phyloP scores from a whole-genome alignment of 2,888 invertebrate genomes.

The Ichneumoninae sp. region DNA sequence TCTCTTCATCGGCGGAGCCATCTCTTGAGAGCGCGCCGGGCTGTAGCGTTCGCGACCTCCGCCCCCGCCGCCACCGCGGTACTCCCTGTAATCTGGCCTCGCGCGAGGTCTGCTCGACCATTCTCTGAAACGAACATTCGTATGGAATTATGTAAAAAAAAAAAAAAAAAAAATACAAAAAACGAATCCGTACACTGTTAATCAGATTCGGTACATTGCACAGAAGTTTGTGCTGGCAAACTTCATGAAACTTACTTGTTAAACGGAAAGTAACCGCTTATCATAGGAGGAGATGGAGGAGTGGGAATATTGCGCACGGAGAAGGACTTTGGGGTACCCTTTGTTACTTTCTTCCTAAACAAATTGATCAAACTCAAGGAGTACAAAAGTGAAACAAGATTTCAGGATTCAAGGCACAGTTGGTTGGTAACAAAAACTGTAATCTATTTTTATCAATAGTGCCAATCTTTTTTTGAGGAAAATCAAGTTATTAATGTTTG shows the following conservation, averaged over 20 bases:
- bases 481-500: too few relatives aligned
- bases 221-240: background rate
- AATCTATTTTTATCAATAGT: too few relatives aligned
- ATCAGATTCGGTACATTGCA: background rate
- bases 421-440: too few relatives aligned
- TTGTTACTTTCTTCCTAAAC: conserved; percentile 30
- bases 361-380: background rate
- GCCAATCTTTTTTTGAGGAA: too few relatives aligned
- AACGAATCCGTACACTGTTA: background rate
- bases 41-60: conserved; percentile 87
- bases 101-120: conserved; percentile 88
- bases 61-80: conserved; percentile 89
- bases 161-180: background rate
- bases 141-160: background rate
- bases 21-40: conserved; percentile 90
- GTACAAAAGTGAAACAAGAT: background rate
- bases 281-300: conserved; percentile 27
- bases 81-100: conserved; percentile 92
- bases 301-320: conserved; percentile 8
- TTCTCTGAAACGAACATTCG: conserved; percentile 76
- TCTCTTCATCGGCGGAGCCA: conserved; percentile 91
- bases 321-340: conserved; percentile 25
- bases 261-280: conserved; percentile 21
- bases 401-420: background rate
- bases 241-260: background rate